Evolutionary conservation across 2,888 invertebrate species (phyloP).

Genomic region (Synanthedon formicaeformis): DNA sequence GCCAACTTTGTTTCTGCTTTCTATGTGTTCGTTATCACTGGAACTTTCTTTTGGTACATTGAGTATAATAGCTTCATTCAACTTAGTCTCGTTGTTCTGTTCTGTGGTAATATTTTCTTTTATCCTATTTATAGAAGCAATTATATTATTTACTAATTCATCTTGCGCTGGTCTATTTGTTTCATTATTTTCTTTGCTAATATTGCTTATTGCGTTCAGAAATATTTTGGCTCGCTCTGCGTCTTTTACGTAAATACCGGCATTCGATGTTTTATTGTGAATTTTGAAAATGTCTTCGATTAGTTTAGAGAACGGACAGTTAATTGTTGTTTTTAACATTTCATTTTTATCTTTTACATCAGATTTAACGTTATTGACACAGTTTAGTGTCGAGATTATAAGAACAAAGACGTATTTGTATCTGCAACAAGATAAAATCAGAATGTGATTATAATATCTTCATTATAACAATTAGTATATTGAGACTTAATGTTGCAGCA

Average conservation of each 20-base stretch:
- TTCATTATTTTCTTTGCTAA: slow-evolving; percentile 27
- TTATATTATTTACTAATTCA: slow-evolving; percentile 50
- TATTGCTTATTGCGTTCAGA: slow-evolving; percentile 68
- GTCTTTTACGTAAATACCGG: slow-evolving; percentile 22
- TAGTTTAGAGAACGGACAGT: slow-evolving; percentile 52
- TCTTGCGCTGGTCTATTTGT: slow-evolving; percentile 36
- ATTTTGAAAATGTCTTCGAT: slow-evolving; percentile 58
- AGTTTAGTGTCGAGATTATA: slow-evolving; percentile 5
- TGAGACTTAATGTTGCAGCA: too few relatives aligned
- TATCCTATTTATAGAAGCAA: slow-evolving; percentile 55
- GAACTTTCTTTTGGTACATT: slow-evolving; percentile 17
- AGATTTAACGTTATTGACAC: slow-evolving; percentile 16
- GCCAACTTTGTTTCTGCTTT: slow-evolving; percentile 15
- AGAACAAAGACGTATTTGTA: slow-evolving; percentile 33
- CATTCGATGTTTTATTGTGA: slow-evolving; percentile 31
- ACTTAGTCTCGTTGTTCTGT: slow-evolving; percentile 22
- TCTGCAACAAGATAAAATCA: slow-evolving; percentile 23
- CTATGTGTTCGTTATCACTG: slow-evolving; percentile 14
- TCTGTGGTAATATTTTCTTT: slow-evolving; percentile 42
- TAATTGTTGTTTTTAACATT: slow-evolving; percentile 17
- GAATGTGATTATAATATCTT: too few relatives aligned
- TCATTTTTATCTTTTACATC: slow-evolving; percentile 8
- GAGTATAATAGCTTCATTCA: slow-evolving; percentile 55
- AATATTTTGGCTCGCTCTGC: slow-evolving; percentile 70
- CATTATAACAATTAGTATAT: too few relatives aligned